A percentile compares a stretch with the other conserved stretches of the same genome.
These are phyloP conservation scores for Cettia cetti DNA, from an alignment of 2,113 vertebrate genomes.

Conservation along the genomic window DNA sequence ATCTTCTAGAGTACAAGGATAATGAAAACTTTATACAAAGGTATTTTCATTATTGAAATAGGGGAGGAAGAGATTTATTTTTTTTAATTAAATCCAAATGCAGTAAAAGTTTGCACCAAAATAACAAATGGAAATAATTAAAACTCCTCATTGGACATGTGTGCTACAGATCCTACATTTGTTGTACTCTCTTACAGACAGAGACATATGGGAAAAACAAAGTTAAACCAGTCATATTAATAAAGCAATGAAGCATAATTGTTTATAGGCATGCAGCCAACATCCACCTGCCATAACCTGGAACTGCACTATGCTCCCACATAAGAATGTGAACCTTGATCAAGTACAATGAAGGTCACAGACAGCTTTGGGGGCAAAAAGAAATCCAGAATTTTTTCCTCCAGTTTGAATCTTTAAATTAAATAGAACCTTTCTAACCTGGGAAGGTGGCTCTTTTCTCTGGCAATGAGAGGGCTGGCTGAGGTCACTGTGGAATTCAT, in stretches of 20 bases:
- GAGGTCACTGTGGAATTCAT: not conserved
- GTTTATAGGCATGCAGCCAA: not conserved
- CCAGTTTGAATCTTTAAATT: not conserved
- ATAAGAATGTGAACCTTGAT: not conserved
- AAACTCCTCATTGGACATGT: not conserved
- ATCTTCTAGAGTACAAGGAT: not conserved
- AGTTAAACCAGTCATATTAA: not conserved
- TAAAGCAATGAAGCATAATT: not conserved
- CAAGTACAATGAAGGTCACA: not conserved
- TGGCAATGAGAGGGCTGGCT: not conserved
- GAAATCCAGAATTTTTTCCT: not conserved
- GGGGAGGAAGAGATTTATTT: not conserved
- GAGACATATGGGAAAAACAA: not conserved
- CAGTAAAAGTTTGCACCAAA: not conserved
- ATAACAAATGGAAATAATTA: not conserved
- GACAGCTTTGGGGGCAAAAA: not conserved
- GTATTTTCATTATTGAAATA: not conserved
- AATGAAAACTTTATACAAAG: not conserved
- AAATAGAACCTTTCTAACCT: not conserved
- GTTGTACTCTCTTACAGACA: not conserved
- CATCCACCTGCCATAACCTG: not conserved
- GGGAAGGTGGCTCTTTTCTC: not conserved
- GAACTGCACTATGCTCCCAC: not conserved
- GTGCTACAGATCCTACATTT: not conserved
- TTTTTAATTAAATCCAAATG: not conserved